Conservation (phyloP, 2,888 invertebrate genomes). For the Philopedon plagiatum region DNA sequence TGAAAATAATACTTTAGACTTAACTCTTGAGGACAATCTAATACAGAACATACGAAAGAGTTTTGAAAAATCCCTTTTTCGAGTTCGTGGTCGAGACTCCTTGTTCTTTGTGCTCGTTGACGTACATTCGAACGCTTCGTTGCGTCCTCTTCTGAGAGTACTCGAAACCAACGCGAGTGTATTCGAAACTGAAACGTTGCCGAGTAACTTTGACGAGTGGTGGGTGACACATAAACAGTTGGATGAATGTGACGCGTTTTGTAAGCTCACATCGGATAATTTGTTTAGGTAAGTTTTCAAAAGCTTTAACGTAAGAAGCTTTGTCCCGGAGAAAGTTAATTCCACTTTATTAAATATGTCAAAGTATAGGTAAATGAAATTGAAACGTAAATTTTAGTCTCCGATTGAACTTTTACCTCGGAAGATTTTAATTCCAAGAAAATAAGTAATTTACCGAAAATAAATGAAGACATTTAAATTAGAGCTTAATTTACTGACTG, state of each 20-base stretch:
- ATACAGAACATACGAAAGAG: constrained; percentile 50
- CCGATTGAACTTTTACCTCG: no score
- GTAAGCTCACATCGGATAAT: constrained; percentile 42
- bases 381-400: no score
- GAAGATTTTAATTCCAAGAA: no score
- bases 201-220: constrained; percentile 69
- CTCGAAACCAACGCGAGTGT: constrained; percentile 56
- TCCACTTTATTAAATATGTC: no score
- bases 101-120: constrained; percentile 61
- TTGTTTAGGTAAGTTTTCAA: constrained; percentile 43
- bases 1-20: constrained; percentile 55
- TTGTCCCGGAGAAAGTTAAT: background rate
- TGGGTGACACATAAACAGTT: constrained; percentile 67
- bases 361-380: background rate
- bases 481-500: no score
- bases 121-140: constrained; percentile 61
- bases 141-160: constrained; percentile 61
- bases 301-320: background rate
- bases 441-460: no score
- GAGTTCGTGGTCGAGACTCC: background rate
- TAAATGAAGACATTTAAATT: no score
- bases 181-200: constrained; percentile 59
- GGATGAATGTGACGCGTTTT: constrained; percentile 67
- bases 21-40: constrained; percentile 53
- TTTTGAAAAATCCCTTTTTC: constrained; percentile 15